Conservation (phyloP, 2,888 invertebrate species). For the Argynnis bischoffii region DNA sequence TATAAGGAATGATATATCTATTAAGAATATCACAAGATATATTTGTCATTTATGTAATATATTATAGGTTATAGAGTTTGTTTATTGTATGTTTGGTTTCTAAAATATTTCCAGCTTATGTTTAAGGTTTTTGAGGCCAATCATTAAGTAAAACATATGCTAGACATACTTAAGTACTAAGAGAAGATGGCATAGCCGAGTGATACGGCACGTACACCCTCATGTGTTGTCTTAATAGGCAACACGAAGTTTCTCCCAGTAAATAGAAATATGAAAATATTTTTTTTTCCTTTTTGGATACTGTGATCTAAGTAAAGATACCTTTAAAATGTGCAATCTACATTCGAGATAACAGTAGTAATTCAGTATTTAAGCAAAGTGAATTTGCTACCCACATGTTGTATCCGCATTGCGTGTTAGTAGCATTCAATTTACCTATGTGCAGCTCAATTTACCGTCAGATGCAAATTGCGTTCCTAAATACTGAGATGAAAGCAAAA, state of each 20-base stretch:
- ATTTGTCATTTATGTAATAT: no score
- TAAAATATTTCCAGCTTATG: not conserved
- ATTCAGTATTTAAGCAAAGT: slow-evolving; percentile 22
- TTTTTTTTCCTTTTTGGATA: no score
- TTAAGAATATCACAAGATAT: no score
- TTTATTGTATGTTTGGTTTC: not conserved
- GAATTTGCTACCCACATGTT: slow-evolving; percentile 28
- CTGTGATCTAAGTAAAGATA: not conserved
- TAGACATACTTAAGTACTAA: slow-evolving; percentile 25
- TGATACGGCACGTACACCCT: slow-evolving; percentile 31
- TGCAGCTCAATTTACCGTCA: slow-evolving; percentile 26
- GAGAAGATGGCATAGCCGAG: slow-evolving; percentile 16
- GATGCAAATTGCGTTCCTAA: slow-evolving; percentile 28
- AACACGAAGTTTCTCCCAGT: not conserved
- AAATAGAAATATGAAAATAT: no score
- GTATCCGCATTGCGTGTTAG: slow-evolving; percentile 27
- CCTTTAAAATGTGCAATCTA: not conserved
- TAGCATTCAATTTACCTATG: slow-evolving; percentile 27
- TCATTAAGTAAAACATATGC: slow-evolving; percentile 23
- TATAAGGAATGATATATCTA: no score
- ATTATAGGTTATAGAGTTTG: not conserved
- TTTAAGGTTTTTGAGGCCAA: slow-evolving; percentile 14
- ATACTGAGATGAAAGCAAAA: slow-evolving; percentile 24
- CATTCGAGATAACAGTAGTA: slow-evolving; percentile 9
- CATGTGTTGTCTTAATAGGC: slow-evolving; percentile 16